Evolutionary conservation across 2,888 invertebrate genomes (phyloP).

Genomic region (Dexiosoma caninum): DNA sequence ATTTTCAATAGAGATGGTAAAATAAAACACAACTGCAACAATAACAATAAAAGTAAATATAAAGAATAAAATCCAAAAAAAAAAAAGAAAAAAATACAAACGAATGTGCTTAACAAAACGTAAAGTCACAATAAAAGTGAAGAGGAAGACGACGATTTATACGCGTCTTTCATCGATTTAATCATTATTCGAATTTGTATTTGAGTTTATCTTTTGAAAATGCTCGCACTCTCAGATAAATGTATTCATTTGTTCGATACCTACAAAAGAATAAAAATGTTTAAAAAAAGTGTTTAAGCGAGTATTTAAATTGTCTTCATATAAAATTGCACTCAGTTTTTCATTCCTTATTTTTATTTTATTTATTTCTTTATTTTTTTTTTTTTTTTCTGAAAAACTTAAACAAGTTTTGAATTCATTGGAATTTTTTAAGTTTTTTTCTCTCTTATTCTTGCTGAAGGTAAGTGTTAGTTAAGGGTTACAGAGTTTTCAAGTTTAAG

Average conservation of each 20-base stretch:
- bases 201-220: constrained; percentile 36
- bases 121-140: constrained; percentile 50
- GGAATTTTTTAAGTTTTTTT: constrained; percentile 51
- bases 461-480: constrained; percentile 10
- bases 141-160: constrained; percentile 24
- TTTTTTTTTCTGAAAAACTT: constrained; percentile 10
- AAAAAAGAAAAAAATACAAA: constrained; percentile 20
- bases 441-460: constrained; percentile 1
- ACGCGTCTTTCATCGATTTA: constrained; percentile 42
- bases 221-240: constrained; percentile 44
- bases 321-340: constrained; percentile 21
- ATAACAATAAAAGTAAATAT: constrained; percentile 14
- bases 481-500: constrained; percentile 13
- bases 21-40: constrained; percentile 37
- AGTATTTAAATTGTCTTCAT: constrained; percentile 42
- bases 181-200: constrained; percentile 28
- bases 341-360: constrained; percentile 13
- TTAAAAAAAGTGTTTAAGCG: constrained; percentile 37
- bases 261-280: constrained; percentile 8
- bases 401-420: constrained; percentile 63
- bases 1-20: constrained; percentile 61
- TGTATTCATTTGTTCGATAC: constrained; percentile 31
- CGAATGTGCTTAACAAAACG: constrained; percentile 53
- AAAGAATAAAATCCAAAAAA: neutral
- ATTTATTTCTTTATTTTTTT: no score